Percentiles rank a stretch among this genome's conserved stretches.
These are phyloP conservation scores for Danaus chrysippus DNA, from an alignment of 2,888 invertebrate species.

Conservation along the genomic window DNA sequence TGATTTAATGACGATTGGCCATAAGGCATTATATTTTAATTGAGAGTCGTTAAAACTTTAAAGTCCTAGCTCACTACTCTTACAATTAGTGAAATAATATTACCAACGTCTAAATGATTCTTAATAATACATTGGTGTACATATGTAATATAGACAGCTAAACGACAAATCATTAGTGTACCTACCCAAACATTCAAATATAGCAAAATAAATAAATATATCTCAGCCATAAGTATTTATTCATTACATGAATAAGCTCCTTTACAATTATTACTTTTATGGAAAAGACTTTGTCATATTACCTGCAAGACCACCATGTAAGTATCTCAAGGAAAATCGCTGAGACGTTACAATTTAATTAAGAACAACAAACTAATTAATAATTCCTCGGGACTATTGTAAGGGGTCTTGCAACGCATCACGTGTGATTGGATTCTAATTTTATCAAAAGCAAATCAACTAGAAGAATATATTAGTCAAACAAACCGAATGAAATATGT, in stretches of 20 bases:
- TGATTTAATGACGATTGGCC: constrained; percentile 38
- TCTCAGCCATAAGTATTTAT: no score
- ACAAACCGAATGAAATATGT: neutral
- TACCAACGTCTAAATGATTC: no score
- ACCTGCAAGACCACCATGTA: constrained; percentile 59
- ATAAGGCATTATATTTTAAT: constrained; percentile 34
- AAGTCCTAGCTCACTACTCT: neutral
- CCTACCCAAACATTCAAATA: no score
- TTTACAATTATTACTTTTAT: neutral
- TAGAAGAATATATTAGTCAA: constrained; percentile 17
- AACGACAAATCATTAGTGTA: no score
- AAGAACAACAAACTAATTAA: constrained; percentile 57
- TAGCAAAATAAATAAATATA: no score
- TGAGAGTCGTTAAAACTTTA: constrained; percentile 49
- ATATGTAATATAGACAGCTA: no score
- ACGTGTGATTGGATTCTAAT: constrained; percentile 48
- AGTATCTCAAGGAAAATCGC: constrained; percentile 58
- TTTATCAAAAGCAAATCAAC: constrained; percentile 37
- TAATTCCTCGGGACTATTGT: constrained; percentile 45
- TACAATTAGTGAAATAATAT: no score
- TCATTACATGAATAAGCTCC: no score
- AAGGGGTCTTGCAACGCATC: constrained; percentile 31
- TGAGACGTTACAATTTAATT: constrained; percentile 77
- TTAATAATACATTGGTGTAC: no score
- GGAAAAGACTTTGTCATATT: constrained; percentile 33